Evolutionary conservation across 1,140 invertebrate genomes (phyloP), one percentile per base, ranked within the genome.

Genomic region (Holcopasites calliopsidis): DNA sequence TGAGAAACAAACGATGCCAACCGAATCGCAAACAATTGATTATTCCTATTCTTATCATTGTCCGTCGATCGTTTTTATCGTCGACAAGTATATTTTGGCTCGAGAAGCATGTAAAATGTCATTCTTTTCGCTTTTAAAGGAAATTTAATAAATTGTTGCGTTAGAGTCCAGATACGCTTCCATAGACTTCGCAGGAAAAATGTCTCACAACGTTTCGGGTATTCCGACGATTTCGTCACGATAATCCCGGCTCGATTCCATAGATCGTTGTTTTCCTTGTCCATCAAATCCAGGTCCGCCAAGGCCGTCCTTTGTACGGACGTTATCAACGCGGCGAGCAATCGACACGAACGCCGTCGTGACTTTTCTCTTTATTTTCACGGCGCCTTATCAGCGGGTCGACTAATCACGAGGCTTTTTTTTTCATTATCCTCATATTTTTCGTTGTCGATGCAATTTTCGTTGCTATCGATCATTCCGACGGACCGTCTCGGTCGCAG

Each of bases 221-320:
- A 16, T 13, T 23, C n/a, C 1, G n/a, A n/a, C n/a, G n/a, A n/a
- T n/a, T n/a, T n/a, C 42, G 44, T 1, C 8, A n/a, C 8, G 33
- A 57, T 57, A 44, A 69, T 55, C 33, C 23, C 52, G 38, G 58
- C 50, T 50, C 65, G 28, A 21, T 68, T 49, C 52, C 26, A 42
- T 60, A 47, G 38, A 80, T 65, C 28, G 55, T 76, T 64, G 40
- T 71, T 80, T 58, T 69, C 40, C 40, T 71, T 80, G 16, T 0
- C 38, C 16, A 21, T n/a, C 52, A 26, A 70, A 55, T 76, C 61
- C 40, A 44, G n/a, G n/a, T 23, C 62, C 61, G n/a, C n/a, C 47
- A 61, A 42, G 40, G 73, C n/a, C 42, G 11, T 23, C 60, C 64
- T 82, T 82, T 80, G 66, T 80, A 26, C 16, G 49, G 23, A 82